Evolutionary conservation across 2,797 vertebrate genomes (phyloP), one percentile per base, ranked within the genome.

Genomic region (Amphiprion clarkii): DNA sequence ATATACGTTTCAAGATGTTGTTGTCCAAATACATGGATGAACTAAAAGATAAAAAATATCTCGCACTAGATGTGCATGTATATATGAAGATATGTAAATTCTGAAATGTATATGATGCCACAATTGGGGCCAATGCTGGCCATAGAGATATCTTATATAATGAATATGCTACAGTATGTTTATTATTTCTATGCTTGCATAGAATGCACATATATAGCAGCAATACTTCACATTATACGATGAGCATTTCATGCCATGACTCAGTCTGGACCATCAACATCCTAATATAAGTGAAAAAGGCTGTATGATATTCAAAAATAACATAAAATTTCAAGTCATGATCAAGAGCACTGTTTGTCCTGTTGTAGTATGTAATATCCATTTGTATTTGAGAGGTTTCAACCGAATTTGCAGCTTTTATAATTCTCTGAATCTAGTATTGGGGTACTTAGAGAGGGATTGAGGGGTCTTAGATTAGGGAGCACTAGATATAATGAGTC

Each of bases 151-250:
- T 86, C 87, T 81, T 90, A 81, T 93, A 93, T 90, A 69, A 91
- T 84, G 59, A 92, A 82, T 85, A 91, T 68, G 85, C 82, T 91
- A 81, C 83, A 86, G 54, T 88, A 90, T 88, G 90, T 90, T 92
- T 91, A 91, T 88, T 89, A 88, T 88, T 89, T 91, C 84, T 92
- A 93, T 84, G 89, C 90, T 93, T 90, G 86, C 89, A 92, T 90
- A 91, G 83, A 87, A 83, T 87, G 92, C 92, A 93, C 91, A 93
- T 89, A 88, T 88, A 92, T 73, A 87, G 89, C 90, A 93, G 94
- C 93, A 93, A 94, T 94, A 95, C 72, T 88, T 91, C 89, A 87
- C 84, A 83, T 59, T 77, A 36, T 79, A 66, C 56, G 3, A 61
- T 56, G 33, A 85, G 70, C 60, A 83, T 82, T 82, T 89, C 72